Base-by-base conservation (phyloP, 2,888 invertebrate genomes). In the Plutella xylostella region DNA sequence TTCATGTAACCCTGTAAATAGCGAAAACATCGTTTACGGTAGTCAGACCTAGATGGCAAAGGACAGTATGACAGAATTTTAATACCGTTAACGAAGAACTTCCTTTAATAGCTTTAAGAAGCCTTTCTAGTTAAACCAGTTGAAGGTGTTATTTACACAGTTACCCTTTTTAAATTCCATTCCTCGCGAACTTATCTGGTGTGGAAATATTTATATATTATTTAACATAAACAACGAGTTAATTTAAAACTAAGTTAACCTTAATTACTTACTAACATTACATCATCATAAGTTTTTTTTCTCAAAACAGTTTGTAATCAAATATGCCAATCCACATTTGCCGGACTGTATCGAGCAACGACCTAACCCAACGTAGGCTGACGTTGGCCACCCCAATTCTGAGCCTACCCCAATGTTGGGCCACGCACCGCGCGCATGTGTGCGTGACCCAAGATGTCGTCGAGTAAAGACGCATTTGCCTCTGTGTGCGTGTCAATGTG, bases 281-380 rank as follows among this genome's bases (percentile, higher is more conserved):
- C 2, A 28, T 4, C 2, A 2, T 28, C 3, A 3, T 28, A 28
- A 3, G 1, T 28, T 28, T 28, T 28, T 3, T 25, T 25, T 7
- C n/a, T n/a, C n/a, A n/a, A n/a, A n/a, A n/a, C n/a, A n/a, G n/a
- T n/a, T n/a, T n/a, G n/a, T n/a, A n/a, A n/a, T n/a, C n/a, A n/a
- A n/a, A n/a, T n/a, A n/a, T n/a, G 55, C 67, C 71, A 68, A 57
- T 69, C 52, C 56, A 43, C 25, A 28, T 11, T 18, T 45, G 42
- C 47, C 54, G 45, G 40, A 70, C 60, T 68, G 69, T 69, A 73
- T 70, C 69, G 42, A 22, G 43, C 42, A 47, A 60, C 61, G 64
- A 73, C 77, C 76, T 77, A 75, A 65, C 72, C 72, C 72, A 75
- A 79, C 75, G 75, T 78, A 79, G 63, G 77, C 42, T 17, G 19